A percentile compares a stretch with the other conserved stretches of the same genome.
phyloP scores from a whole-genome alignment of 53 echinoderm and acorn worm species.

The Antedon mediterranea region DNA sequence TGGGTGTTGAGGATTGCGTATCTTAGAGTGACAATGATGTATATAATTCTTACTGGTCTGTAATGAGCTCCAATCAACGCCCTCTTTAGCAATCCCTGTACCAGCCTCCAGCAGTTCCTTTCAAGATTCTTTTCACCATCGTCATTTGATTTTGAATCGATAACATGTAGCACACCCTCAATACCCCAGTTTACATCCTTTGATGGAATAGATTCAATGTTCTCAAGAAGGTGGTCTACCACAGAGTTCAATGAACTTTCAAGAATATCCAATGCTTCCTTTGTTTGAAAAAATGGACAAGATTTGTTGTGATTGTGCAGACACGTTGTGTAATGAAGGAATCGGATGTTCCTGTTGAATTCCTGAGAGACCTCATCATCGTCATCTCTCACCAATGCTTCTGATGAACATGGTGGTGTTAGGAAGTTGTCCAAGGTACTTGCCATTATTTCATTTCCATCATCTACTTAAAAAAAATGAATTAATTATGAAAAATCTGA shows the following conservation, averaged over 20 bases:
- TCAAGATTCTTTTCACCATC: neutral
- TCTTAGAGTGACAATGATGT: too few species aligned
- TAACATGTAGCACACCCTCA: neutral
- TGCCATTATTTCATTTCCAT: neutral
- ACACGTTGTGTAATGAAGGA: slow-evolving; percentile 16
- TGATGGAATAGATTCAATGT: neutral
- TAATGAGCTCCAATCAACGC: neutral
- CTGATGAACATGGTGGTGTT: slow-evolving; percentile 37
- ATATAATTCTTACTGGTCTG: neutral
- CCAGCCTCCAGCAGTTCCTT: neutral
- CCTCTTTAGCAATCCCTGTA: neutral
- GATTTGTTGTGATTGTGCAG: neutral
- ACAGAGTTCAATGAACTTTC: neutral
- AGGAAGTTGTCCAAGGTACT: neutral
- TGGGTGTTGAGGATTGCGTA: too few species aligned
- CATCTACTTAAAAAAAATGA: too few species aligned
- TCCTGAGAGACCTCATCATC: neutral
- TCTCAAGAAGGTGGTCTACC: neutral
- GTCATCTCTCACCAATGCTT: neutral
- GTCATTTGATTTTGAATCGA: neutral
- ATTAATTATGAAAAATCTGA: too few species aligned
- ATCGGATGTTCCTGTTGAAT: slow-evolving; percentile 12
- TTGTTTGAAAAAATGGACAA: neutral
- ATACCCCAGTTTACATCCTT: neutral
- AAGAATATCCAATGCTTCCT: neutral